Evolutionary conservation across 2,113 vertebrate species (phyloP), one percentile per base, ranked within the genome.

Genomic region (Myxocyprinus asiaticus): DNA sequence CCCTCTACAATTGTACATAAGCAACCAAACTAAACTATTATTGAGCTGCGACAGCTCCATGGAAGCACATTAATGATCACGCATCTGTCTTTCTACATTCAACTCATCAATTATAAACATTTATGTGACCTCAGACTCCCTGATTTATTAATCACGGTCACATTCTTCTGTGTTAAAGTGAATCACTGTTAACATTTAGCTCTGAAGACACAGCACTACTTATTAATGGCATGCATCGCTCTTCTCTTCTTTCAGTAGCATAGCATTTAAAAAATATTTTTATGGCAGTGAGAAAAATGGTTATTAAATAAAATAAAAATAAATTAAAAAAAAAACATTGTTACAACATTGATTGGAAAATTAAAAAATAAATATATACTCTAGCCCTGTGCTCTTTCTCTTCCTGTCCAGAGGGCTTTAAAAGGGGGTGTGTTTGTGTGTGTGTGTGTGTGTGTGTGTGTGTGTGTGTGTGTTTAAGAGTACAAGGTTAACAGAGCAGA

Each of bases 121-220:
- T 79, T 64, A 70, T 79, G 59, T 65, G 70, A 72, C 68, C 43
- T 9, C 44, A 72, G 68, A 50, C 67, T 64, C 17, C 44, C 33
- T 79, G 78, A 72, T 73, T 79, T 79, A 79, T 72, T 79, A 48
- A 79, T 73, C 61, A 47, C 62, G 65, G 63, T 68, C 78, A 42
- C 69, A 9, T 53, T 72, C 59, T 44, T 79, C 10, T 75, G 70
- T 68, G 7, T 73, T 51, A 87, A 91, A 87, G 89, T 91, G 91
- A 88, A 91, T 93, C 89, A 91, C 84, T 78, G 75, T 79, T 92
- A 90, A 92, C 91, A 91, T 92, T 92, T 92, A 91, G 84, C 81
- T 86, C 10, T 51, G 12, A 9, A 45, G 58, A 47, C 69, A 44
- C 48, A 51, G 12, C 59, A 14, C 51, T 50, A 44, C 42, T 67